phyloP scores from a whole-genome alignment of 2,888 invertebrate genomes.

The Zelleria hepariella region DNA sequence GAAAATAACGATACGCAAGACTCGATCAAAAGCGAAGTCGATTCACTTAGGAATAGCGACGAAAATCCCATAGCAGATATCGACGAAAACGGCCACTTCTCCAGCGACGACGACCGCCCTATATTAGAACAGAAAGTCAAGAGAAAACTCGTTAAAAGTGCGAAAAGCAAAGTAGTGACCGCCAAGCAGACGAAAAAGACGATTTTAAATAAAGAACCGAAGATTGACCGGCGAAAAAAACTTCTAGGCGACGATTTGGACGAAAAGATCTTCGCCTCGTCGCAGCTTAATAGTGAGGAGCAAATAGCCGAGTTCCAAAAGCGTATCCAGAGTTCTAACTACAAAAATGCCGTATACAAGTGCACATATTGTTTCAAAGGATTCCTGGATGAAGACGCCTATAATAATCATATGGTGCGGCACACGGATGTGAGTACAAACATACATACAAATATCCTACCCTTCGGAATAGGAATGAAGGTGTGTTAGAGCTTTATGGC shows the following conservation, averaged over 20 bases:
- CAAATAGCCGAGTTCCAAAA: slow-evolving; percentile 37
- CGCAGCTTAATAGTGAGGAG: background rate
- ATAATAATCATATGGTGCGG: slow-evolving; percentile 43
- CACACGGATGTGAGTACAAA: slow-evolving; percentile 46
- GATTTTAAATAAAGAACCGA: background rate
- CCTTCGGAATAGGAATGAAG: background rate
- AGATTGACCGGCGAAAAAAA: background rate
- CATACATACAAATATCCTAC: background rate
- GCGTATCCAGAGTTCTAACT: slow-evolving; percentile 37
- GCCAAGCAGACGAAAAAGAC: background rate
- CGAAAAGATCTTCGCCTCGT: background rate
- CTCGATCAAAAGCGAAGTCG: background rate
- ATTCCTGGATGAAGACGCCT: slow-evolving; percentile 40
- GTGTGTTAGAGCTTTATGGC: too few relatives aligned
- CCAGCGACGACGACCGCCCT: background rate
- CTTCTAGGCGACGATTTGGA: background rate
- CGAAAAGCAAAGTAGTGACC: background rate
- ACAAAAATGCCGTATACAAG: slow-evolving; percentile 41
- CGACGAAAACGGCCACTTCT: background rate
- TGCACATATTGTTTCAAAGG: slow-evolving; percentile 51
- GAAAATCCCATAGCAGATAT: background rate
- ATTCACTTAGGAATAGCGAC: background rate
- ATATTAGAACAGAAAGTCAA: background rate
- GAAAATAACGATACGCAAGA: background rate
- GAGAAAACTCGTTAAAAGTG: background rate